Base-by-base conservation (phyloP, 2,113 vertebrate species). In the Epinephelus lanceolatus region DNA sequence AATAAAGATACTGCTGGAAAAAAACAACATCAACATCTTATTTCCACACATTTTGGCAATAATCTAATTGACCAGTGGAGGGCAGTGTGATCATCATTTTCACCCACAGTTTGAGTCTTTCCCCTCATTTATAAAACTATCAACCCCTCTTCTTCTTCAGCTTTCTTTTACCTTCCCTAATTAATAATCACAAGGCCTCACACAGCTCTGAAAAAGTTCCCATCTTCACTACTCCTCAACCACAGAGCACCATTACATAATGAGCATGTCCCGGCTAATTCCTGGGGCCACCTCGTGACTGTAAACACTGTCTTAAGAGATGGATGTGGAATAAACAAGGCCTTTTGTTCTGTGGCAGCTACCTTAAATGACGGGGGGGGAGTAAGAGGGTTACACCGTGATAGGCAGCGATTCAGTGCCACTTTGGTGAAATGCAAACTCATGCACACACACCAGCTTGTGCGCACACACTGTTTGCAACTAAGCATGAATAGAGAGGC, bases 331-430 rank as follows among this genome's bases (percentile, higher is more conserved):
- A 78, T 56, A 84, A 87, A 89, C 71, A 80, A 71, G 81, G 63
- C 21, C 67, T 88, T 89, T 86, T 89, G 86, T 91, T 86, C 69
- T 57, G 33, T 3, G 3, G 83, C 83, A 79, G 66, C 71, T 55
- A 79, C 84, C 80, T 86, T 83, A 76, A 71, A 76, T 62, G 59
- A 85, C 47, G 60, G 59, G 60, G 59, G 63, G 30, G 52, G 12
- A 51, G 66, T 88, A 91, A 92, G 86, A 92, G 84, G 89, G 81
- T 91, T 93, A 93, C 70, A 51, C 40, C 61, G 67, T 81, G 81
- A 78, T 77, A 81, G 81, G 81, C 86, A 42, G 78, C 49, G 84
- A 86, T 51, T 86, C 85, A 59, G 76, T 7, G 59, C 45, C 8
- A 47, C 75, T 84, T 62, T 40, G 66, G 45, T 25, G 74, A 57